Evolutionary conservation across 2,113 vertebrate species (phyloP).

Genomic region (Rhinopomastus cyanomelas): DNA sequence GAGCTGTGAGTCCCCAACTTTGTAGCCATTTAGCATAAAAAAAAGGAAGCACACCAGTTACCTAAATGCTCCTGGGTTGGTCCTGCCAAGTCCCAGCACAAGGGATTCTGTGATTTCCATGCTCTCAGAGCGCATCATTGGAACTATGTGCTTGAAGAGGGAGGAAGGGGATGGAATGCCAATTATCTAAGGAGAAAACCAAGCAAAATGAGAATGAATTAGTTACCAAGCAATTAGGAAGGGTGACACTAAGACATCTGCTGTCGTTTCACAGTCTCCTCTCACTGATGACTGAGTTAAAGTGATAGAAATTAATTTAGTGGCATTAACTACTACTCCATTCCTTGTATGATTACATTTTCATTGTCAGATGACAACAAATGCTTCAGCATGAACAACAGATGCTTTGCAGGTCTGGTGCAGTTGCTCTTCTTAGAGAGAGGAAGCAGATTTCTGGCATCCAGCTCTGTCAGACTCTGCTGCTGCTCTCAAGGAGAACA

Average conservation of each 20-base stretch:
- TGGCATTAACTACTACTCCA: neutral
- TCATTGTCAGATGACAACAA: neutral
- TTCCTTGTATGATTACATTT: neutral
- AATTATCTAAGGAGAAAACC: conserved; percentile 81
- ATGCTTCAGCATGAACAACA: neutral
- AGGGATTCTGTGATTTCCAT: conserved; percentile 99
- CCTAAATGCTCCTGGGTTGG: conserved; percentile 97
- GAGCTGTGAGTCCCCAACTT: neutral
- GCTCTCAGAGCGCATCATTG: conserved; percentile 99
- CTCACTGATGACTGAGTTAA: neutral
- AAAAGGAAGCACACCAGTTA: conserved; percentile 55
- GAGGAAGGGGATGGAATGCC: conserved; percentile 95
- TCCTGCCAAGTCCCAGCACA: conserved; percentile 98
- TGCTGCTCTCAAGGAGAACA: neutral
- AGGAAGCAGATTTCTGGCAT: neutral
- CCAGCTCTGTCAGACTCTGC: neutral
- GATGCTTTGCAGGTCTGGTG: neutral
- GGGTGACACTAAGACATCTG: neutral
- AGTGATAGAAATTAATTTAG: neutral
- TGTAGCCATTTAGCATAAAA: neutral
- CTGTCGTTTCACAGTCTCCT: neutral
- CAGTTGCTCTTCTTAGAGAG: neutral
- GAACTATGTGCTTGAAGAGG: conserved; percentile 98
- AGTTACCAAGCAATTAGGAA: neutral
- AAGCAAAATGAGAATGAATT: neutral